Percentiles rank a stretch among this genome's conserved stretches.
Evolutionary conservation across 2,888 invertebrate genomes (phyloP).

Genomic region (Saturnia pavonia): DNA sequence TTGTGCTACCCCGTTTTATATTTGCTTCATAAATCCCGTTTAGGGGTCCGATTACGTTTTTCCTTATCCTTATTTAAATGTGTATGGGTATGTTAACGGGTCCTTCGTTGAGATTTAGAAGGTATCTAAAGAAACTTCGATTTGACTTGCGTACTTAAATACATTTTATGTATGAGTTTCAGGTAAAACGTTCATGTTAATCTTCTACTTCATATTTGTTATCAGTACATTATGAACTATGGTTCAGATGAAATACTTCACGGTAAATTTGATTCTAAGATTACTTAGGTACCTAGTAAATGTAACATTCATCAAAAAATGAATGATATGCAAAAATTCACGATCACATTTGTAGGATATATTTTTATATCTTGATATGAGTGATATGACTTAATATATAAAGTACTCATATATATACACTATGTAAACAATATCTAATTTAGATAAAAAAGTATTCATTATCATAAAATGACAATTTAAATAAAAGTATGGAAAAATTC

Average conservation of each 20-base stretch:
- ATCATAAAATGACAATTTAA: no score
- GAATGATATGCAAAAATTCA: no score
- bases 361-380: no score
- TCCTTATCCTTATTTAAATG: constrained; percentile 58
- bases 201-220: constrained; percentile 6
- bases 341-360: no score
- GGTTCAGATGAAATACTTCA: neutral
- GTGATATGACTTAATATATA: no score
- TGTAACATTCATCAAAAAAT: neutral
- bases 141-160: constrained; percentile 12
- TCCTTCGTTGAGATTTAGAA: constrained; percentile 36
- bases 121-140: constrained; percentile 26
- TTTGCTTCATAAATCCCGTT: constrained; percentile 61
- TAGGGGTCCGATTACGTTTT: constrained; percentile 59
- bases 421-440: no score
- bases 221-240: constrained; percentile 13
- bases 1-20: constrained; percentile 57
- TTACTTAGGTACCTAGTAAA: neutral
- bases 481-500: no score
- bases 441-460: no score
- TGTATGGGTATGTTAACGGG: constrained; percentile 42
- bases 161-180: constrained; percentile 15
- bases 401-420: no score
- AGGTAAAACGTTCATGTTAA: constrained; percentile 21
- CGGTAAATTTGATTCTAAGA: neutral